These are phyloP conservation scores for Neoniphon sammara DNA, from an alignment of 2,797 vertebrate genomes.

Conservation along the genomic window DNA sequence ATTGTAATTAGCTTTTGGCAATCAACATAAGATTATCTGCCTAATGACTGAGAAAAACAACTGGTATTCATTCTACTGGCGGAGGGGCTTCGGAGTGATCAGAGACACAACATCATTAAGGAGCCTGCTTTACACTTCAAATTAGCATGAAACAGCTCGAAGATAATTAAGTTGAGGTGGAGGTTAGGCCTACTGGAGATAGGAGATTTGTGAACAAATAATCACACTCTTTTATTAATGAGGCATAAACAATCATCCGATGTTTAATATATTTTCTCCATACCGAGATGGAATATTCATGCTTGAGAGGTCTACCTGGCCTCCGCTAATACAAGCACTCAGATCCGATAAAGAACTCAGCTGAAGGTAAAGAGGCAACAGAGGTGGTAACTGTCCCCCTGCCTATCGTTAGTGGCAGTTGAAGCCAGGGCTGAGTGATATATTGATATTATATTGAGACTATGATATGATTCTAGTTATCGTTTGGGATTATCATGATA, in stretches of 20 bases:
- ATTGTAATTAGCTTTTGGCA: slow-evolving; percentile 74
- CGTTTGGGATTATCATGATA: too few species aligned
- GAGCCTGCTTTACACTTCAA: slow-evolving; percentile 63
- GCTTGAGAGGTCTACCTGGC: slow-evolving; percentile 36
- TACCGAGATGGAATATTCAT: slow-evolving; percentile 7
- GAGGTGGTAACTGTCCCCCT: slow-evolving; percentile 2
- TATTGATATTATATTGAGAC: too few species aligned
- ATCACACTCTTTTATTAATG: slow-evolving; percentile 62
- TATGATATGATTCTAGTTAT: too few species aligned
- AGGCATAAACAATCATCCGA: slow-evolving; percentile 54
- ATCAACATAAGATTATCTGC: slow-evolving; percentile 75
- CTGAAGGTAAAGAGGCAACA: slow-evolving; percentile 30
- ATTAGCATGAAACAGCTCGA: slow-evolving; percentile 70
- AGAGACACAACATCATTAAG: slow-evolving; percentile 65
- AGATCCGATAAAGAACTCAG: slow-evolving; percentile 37
- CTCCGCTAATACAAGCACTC: slow-evolving; percentile 27
- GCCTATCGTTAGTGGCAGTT: too few species aligned
- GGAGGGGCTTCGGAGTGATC: slow-evolving; percentile 63
- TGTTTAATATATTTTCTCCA: slow-evolving; percentile 44
- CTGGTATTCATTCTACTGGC: slow-evolving; percentile 61
- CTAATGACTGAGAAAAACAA: slow-evolving; percentile 75
- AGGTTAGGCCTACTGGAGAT: slow-evolving; percentile 69
- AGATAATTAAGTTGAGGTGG: slow-evolving; percentile 73
- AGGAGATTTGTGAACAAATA: slow-evolving; percentile 70
- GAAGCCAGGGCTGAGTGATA: too few species aligned